phyloP scores from a whole-genome alignment of 2,113 vertebrate species.

The Serranochromis macrocephalus region DNA sequence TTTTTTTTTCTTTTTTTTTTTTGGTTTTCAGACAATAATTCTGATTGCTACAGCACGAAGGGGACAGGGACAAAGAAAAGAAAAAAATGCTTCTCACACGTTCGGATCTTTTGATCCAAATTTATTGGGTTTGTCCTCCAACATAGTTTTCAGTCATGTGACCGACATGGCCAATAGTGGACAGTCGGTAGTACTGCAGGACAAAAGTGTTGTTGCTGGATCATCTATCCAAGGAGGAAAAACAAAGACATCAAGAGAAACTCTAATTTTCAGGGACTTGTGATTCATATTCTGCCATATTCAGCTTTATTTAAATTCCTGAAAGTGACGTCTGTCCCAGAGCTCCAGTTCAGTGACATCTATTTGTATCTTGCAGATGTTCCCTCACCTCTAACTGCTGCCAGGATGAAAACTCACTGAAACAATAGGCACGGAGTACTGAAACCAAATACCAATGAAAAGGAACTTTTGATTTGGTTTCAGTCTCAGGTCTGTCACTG shows the following conservation, averaged over 20 bases:
- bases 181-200: not conserved
- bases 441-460: not conserved
- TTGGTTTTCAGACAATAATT: not conserved
- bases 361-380: not conserved
- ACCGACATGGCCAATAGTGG: not conserved
- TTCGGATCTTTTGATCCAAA: not conserved
- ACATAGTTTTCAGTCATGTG: not conserved
- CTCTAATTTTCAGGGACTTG: not conserved
- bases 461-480: not conserved
- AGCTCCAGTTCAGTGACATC: not conserved
- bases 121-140: not conserved
- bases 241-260: fast-evolving
- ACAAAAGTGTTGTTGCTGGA: fast-evolving
- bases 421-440: not conserved
- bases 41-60: not conserved
- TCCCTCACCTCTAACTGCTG: not conserved
- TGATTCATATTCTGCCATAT: too few species aligned
- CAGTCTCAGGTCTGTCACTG: not conserved
- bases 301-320: too few species aligned
- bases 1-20: too few species aligned
- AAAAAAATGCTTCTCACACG: not conserved
- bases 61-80: not conserved
- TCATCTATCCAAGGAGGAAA: fast-evolving
- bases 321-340: not conserved
- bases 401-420: not conserved